Percentiles rank a stretch among this genome's conserved stretches.
These are phyloP conservation scores for Opisthocomus hoazin DNA, from an alignment of 2,113 vertebrate species.

Conservation along the genomic window DNA sequence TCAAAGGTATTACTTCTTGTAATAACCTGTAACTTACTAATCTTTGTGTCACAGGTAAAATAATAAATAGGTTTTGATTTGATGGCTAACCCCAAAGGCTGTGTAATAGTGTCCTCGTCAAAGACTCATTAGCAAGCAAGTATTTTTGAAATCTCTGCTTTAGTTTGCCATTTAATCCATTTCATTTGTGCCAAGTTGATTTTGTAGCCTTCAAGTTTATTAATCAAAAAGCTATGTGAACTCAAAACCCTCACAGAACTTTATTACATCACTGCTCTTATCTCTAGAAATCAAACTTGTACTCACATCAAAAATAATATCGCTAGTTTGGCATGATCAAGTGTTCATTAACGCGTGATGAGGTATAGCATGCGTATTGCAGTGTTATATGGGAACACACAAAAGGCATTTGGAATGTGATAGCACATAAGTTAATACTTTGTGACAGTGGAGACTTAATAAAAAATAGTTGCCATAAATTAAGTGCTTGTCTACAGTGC, in stretches of 20 bases:
- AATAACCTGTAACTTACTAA: background rate
- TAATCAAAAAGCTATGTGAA: background rate
- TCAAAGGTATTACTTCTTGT: background rate
- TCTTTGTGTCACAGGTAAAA: background rate
- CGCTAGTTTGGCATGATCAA: background rate
- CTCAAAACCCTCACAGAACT: background rate
- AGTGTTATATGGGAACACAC: background rate
- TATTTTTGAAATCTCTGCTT: background rate
- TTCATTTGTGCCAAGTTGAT: background rate
- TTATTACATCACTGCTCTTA: background rate
- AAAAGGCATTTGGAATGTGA: background rate
- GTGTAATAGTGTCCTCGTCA: background rate
- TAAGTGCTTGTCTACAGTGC: constrained; percentile 11
- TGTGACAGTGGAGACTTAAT: constrained; percentile 18
- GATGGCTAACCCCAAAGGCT: background rate
- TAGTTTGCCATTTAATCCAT: background rate
- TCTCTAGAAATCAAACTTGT: background rate
- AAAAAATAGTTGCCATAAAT: constrained; percentile 40
- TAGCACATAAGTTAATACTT: constrained; percentile 29
- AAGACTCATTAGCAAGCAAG: background rate
- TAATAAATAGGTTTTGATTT: background rate
- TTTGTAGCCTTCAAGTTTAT: background rate
- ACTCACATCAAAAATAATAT: background rate
- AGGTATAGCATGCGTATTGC: background rate
- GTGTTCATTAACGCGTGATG: background rate